A percentile compares a stretch with the other conserved stretches of the same genome.
Conservation (phyloP, 2,888 invertebrate species). For the Pherbina coryleti region DNA sequence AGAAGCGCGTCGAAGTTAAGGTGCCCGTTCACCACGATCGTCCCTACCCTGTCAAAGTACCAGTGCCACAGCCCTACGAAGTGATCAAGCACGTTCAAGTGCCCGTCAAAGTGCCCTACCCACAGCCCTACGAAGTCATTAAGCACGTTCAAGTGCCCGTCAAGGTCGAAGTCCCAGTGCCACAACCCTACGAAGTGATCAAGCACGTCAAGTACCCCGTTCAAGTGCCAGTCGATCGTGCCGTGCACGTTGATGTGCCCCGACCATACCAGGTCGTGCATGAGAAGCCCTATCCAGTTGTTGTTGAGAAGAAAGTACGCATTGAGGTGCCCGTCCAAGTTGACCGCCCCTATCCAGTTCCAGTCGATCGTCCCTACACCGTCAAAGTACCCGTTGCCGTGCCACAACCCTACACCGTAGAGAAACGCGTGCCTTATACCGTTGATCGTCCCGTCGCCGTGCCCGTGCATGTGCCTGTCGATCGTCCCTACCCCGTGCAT, state of each 20-base stretch:
- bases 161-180: conserved; percentile 75
- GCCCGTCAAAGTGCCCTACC: conserved; percentile 75
- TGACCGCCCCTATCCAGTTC: conserved; percentile 77
- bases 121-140: conserved; percentile 73
- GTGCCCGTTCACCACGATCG: conserved; percentile 76
- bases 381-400: conserved; percentile 72
- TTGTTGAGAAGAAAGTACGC: conserved; percentile 73
- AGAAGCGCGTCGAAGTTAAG: conserved; percentile 75
- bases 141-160: conserved; percentile 72
- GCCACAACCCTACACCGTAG: conserved; percentile 79
- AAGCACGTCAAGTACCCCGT: conserved; percentile 76
- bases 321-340: conserved; percentile 79
- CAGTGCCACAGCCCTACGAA: conserved; percentile 78
- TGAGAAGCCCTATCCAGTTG: conserved; percentile 68
- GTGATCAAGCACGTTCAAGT: conserved; percentile 74
- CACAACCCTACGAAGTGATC: conserved; percentile 72
- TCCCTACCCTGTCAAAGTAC: conserved; percentile 77
- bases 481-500: conserved; percentile 77
- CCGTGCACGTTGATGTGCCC: conserved; percentile 75
- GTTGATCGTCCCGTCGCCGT: conserved; percentile 75
- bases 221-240: conserved; percentile 77
- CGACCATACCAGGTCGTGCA: conserved; percentile 67
- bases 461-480: conserved; percentile 76
- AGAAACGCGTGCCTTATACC: conserved; percentile 76
- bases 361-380: conserved; percentile 73